Base-by-base conservation (phyloP, 2,797 vertebrate genomes). In the Leptoclinus maculatus region DNA sequence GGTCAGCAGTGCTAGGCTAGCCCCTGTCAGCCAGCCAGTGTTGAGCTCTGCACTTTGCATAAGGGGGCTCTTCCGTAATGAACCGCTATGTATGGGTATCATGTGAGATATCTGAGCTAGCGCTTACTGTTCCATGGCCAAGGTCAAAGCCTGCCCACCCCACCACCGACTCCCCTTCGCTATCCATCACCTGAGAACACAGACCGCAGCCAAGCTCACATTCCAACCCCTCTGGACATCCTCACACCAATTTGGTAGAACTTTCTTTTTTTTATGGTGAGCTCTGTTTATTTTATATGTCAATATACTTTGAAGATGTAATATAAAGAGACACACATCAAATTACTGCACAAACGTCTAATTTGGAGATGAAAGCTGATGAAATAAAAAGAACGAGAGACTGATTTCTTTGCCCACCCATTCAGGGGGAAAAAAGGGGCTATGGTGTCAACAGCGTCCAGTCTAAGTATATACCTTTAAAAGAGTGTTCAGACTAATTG, bases 91-190 rank as follows among this genome's bases (percentile, higher is more conserved):
- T 91, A 91, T 93, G 92, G 92, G 93, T 95, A 95, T 95, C 94
- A 92, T 94, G 91, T 94, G 85, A 94, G 94, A 95, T 93, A 95
- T 94, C 94, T 94, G 93, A 95, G 94, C 94, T 95, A 92, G 91
- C 87, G 91, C 89, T 94, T 93, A 92, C 91, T 89, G 90, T 92
- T 91, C 92, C 88, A 93, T 82, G 84, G 91, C 90, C 95, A 95
- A 95, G 94, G 95, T 95, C 95, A 94, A 93, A 84, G 88, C 90
- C 78, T 78, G 84, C 85, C 87, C 87, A 89, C 88, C 86, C 76
- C 87, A 87, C 88, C 87, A 74, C 88, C 71, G 58, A 85, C 86
- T 92, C 88, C 87, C 83, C 88, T 75, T 83, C 87, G 80, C 89
- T 86, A 92, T 93, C 91, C 89, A 94, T 93, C 94, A 93, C 91